Evolutionary conservation across 2,113 vertebrate species (phyloP).

Genomic region (Amblyornis subalaris): DNA sequence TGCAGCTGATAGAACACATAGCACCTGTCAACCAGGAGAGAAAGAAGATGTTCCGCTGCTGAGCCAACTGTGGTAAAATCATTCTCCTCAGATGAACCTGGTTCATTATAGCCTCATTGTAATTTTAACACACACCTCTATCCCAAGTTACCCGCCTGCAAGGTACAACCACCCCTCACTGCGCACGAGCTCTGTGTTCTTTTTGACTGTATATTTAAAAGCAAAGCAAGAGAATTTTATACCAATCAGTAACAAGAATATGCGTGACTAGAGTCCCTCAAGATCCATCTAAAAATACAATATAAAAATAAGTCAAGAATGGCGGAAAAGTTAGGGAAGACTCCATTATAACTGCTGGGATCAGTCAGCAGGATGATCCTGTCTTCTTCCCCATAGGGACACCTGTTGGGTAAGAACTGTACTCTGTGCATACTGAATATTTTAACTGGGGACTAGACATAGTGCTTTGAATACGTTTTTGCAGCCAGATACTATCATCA

Average conservation of each 20-base stretch:
- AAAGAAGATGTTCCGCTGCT: background rate
- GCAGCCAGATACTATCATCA: background rate
- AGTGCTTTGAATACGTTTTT: background rate
- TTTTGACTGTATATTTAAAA: background rate
- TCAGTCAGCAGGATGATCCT: background rate
- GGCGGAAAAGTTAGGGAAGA: background rate
- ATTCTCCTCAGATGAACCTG: background rate
- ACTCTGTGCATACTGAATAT: background rate
- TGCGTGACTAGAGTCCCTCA: background rate
- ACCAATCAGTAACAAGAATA: background rate
- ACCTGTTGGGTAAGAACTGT: background rate
- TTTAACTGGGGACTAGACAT: rapidly evolving
- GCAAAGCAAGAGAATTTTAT: rapidly evolving
- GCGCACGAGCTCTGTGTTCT: rapidly evolving
- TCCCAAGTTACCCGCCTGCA: background rate
- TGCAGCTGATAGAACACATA: background rate
- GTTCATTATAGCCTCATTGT: background rate
- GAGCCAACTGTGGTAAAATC: background rate
- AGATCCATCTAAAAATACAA: background rate
- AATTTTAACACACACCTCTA: background rate
- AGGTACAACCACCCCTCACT: background rate
- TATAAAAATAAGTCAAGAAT: background rate
- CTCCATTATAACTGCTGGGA: background rate
- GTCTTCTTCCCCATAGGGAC: background rate
- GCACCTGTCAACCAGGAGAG: background rate